These are phyloP conservation scores for Austrolebias charrua DNA, from an alignment of 2,797 vertebrate species.

Conservation along the genomic window DNA sequence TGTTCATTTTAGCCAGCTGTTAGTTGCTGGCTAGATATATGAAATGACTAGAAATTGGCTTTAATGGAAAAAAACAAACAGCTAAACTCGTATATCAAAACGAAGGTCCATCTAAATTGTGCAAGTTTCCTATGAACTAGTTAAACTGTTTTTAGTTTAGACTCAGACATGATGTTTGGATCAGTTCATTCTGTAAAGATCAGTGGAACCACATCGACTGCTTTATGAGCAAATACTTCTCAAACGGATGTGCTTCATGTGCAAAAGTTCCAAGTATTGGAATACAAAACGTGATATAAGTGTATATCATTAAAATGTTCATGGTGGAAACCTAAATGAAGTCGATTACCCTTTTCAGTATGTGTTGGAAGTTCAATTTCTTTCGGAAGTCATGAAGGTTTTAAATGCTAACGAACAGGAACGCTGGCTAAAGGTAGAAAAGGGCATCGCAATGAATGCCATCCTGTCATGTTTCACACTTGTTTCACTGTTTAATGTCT, in stretches of 20 bases:
- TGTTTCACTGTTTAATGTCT: slow-evolving; percentile 68
- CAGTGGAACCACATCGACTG: slow-evolving; percentile 32
- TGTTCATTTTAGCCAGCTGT: not conserved
- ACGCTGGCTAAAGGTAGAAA: slow-evolving; percentile 50
- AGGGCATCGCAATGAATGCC: slow-evolving; percentile 52
- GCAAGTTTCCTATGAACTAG: slow-evolving; percentile 27
- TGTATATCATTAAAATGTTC: slow-evolving; percentile 68
- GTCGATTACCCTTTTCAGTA: slow-evolving; percentile 61
- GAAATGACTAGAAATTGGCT: slow-evolving; percentile 7
- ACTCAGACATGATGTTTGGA: not conserved
- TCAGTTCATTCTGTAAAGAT: slow-evolving; percentile 14
- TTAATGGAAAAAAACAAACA: slow-evolving; percentile 19
- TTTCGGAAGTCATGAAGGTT: slow-evolving; percentile 69
- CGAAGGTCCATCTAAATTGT: slow-evolving; percentile 6
- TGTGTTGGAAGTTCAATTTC: slow-evolving; percentile 61
- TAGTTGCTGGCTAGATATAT: slow-evolving; percentile 9
- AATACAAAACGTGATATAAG: slow-evolving; percentile 65
- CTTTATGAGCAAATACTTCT: slow-evolving; percentile 56
- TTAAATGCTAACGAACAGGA: slow-evolving; percentile 65
- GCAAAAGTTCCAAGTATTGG: slow-evolving; percentile 56
- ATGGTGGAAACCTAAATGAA: slow-evolving; percentile 74
- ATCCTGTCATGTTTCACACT: slow-evolving; percentile 43
- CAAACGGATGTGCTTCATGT: slow-evolving; percentile 75
- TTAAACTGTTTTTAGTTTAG: slow-evolving; percentile 22
- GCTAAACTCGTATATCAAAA: slow-evolving; percentile 7